phyloP scores from a whole-genome alignment of 2,888 invertebrate genomes.

The Eupithecia centaureata region DNA sequence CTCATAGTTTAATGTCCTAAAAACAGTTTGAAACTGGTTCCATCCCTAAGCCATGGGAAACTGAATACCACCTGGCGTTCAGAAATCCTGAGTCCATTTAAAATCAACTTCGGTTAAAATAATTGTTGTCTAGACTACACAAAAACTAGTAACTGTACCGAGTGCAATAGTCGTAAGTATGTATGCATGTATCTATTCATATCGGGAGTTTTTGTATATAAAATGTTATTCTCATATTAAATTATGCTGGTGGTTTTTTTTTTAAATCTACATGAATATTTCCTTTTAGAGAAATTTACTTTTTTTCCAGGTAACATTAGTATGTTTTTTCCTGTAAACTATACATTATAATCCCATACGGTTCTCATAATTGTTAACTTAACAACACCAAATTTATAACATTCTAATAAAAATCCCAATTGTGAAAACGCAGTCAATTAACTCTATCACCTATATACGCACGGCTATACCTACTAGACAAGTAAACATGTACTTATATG shows the following conservation, averaged over 20 bases:
- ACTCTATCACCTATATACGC: constrained; percentile 39
- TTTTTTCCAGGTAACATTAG: no score
- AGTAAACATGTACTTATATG: constrained; percentile 41
- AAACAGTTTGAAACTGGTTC: constrained; percentile 12
- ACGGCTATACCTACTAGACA: constrained; percentile 24
- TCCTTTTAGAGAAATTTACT: no score
- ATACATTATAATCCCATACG: no score
- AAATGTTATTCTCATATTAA: no score
- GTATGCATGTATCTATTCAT: no score
- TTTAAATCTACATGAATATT: no score
- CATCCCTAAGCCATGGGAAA: constrained; percentile 8
- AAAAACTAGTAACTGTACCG: neutral
- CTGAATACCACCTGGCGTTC: constrained; percentile 8
- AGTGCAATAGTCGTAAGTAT: neutral
- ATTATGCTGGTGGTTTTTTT: no score
- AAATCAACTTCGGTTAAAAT: neutral
- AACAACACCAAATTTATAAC: neutral
- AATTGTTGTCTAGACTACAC: neutral
- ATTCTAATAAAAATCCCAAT: constrained; percentile 27
- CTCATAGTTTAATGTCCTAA: neutral
- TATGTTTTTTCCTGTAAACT: no score
- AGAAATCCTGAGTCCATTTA: constrained; percentile 9
- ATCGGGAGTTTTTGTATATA: no score
- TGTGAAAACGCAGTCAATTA: constrained; percentile 46
- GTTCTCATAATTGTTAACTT: no score